Evolutionary conservation across 2,113 vertebrate species (phyloP).

Genomic region (Caranx ignobilis): DNA sequence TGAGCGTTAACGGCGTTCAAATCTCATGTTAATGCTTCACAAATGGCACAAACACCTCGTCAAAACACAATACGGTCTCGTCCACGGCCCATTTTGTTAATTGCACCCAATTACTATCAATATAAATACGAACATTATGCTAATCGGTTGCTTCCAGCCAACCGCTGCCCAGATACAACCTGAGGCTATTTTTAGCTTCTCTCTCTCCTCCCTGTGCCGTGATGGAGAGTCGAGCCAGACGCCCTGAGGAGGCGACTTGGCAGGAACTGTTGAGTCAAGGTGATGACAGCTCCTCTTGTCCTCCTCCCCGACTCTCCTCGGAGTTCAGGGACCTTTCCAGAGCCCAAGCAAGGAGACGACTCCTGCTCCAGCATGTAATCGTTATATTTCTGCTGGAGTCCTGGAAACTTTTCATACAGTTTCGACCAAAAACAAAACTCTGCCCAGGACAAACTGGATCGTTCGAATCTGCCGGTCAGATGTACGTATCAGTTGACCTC

Average conservation of each 20-base stretch:
- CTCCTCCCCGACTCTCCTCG: slow-evolving; percentile 12
- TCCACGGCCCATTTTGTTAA: slow-evolving; percentile 1
- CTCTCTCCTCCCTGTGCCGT: neutral
- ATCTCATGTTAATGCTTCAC: neutral
- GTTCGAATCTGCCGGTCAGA: too few relatives aligned
- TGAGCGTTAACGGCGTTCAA: neutral
- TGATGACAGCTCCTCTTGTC: slow-evolving; percentile 25
- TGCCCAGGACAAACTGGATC: too few relatives aligned
- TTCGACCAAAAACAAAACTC: too few relatives aligned
- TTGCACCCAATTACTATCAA: slow-evolving; percentile 6
- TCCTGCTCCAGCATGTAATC: too few relatives aligned
- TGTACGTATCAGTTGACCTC: too few relatives aligned
- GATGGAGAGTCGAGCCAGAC: slow-evolving; percentile 31
- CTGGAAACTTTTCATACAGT: too few relatives aligned
- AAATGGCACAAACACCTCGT: neutral
- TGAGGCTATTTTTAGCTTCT: slow-evolving; percentile 51
- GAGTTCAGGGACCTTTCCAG: neutral
- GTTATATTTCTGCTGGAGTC: too few relatives aligned
- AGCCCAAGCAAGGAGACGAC: neutral
- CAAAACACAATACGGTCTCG: neutral
- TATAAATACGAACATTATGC: neutral
- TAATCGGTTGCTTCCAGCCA: neutral
- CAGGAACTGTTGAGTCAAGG: slow-evolving; percentile 38
- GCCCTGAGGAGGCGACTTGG: slow-evolving; percentile 32
- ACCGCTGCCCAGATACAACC: slow-evolving; percentile 58